A percentile compares a stretch with the other conserved stretches of the same genome.
These are phyloP conservation scores for Saccostrea glomerata DNA, from an alignment of 1,140 invertebrate species.

Conservation along the genomic window DNA sequence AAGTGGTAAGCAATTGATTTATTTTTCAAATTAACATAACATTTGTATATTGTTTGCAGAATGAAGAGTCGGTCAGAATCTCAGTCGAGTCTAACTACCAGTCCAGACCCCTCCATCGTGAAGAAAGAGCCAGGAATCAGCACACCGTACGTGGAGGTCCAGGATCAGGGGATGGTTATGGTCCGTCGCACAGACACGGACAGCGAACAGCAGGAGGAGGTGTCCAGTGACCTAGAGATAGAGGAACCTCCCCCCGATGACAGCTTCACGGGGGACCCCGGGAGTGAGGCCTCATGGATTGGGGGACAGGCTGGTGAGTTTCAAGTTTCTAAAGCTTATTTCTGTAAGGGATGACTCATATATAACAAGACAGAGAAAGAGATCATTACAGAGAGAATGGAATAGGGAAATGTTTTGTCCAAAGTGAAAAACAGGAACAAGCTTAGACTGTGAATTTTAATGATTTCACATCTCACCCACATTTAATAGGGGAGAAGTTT, in stretches of 20 bases:
- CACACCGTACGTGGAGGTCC: slow-evolving; percentile 32
- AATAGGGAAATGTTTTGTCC: not conserved
- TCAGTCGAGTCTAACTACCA: slow-evolving; percentile 19
- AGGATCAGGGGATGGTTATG: slow-evolving; percentile 36
- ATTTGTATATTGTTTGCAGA: not conserved
- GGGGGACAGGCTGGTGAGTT: slow-evolving; percentile 22
- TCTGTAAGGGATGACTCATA: not conserved
- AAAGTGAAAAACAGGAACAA: too few relatives aligned
- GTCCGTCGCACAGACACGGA: slow-evolving; percentile 27
- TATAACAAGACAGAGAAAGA: not conserved
- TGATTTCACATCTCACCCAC: too few relatives aligned
- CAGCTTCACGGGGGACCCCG: not conserved
- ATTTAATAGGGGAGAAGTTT: too few relatives aligned
- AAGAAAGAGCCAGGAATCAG: slow-evolving; percentile 39
- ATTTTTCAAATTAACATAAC: too few relatives aligned
- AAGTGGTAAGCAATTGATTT: too few relatives aligned
- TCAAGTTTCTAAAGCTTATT: not conserved
- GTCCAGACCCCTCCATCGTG: slow-evolving; percentile 39
- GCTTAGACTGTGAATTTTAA: too few relatives aligned
- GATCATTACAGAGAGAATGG: not conserved
- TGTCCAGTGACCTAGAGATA: slow-evolving; percentile 40
- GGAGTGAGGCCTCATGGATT: not conserved
- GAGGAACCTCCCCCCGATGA: slow-evolving; percentile 44
- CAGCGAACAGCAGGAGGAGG: slow-evolving; percentile 26
- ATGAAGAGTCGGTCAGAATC: slow-evolving; percentile 3